phyloP scores from a whole-genome alignment of 2,113 vertebrate species.

The Mola mola region DNA sequence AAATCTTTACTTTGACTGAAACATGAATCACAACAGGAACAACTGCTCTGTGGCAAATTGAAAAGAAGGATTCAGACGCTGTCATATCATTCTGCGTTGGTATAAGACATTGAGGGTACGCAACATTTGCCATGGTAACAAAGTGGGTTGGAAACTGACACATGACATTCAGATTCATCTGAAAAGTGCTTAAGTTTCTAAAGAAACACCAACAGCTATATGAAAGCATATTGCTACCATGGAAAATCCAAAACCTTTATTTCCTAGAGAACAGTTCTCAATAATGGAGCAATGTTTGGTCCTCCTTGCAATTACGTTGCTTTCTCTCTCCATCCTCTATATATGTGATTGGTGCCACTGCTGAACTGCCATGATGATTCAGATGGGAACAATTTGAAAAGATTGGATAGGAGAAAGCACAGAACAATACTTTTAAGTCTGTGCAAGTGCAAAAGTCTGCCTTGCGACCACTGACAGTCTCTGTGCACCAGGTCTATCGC shows the following conservation, averaged over 20 bases:
- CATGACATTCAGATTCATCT: slow-evolving; percentile 20
- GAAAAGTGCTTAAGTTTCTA: slow-evolving; percentile 17
- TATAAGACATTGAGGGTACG: background rate
- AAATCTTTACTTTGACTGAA: slow-evolving; percentile 11
- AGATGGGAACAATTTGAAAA: slow-evolving; percentile 61
- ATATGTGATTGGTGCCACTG: slow-evolving; percentile 39
- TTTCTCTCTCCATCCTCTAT: slow-evolving; percentile 36
- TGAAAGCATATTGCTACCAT: slow-evolving; percentile 20
- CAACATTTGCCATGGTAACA: slow-evolving; percentile 34
- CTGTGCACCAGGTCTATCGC: slow-evolving; percentile 13
- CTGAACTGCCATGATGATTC: slow-evolving; percentile 40
- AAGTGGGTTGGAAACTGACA: slow-evolving; percentile 1
- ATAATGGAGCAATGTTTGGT: slow-evolving; percentile 48
- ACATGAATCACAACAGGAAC: slow-evolving; percentile 5
- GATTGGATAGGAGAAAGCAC: slow-evolving; percentile 50
- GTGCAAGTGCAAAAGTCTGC: slow-evolving; percentile 14
- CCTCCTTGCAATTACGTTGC: slow-evolving; percentile 56
- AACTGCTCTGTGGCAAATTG: background rate
- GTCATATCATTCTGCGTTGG: slow-evolving; percentile 6
- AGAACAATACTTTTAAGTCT: slow-evolving; percentile 49
- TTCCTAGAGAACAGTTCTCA: slow-evolving; percentile 50
- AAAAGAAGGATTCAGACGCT: slow-evolving; percentile 24
- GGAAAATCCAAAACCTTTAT: slow-evolving; percentile 55
- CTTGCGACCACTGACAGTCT: slow-evolving; percentile 12
- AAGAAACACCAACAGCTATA: background rate